Evolutionary conservation across 2,888 invertebrate species (phyloP), one percentile per base, ranked within the genome.

Genomic region (Pocota personata): DNA sequence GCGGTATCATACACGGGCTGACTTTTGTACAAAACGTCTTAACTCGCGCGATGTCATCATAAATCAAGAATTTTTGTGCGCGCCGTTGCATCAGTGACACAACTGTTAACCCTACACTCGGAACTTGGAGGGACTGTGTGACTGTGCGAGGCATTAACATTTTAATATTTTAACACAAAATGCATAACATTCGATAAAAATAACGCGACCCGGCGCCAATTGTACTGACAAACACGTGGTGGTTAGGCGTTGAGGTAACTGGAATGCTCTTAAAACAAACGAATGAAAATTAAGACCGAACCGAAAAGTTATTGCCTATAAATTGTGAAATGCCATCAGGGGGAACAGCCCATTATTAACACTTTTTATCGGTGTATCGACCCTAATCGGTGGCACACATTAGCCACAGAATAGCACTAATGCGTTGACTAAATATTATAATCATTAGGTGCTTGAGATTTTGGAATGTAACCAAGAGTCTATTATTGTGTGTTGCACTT

Each of bases 301-400:
- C 76, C 76, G 79, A 60, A 77, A 82, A 86, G 76, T 86, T 86
- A 86, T 86, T 86, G 86, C 82, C 86, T 76, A 86, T 86, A 86
- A 86, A 86, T 86, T 86, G 55, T 55, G 55, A 72, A 86, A 86
- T 86, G 37, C 76, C 72, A 46, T 55, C 66, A 66, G 48, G 71
- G 72, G 76, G 64, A 72, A 60, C 66, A 77, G 66, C 21, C 76
- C 72, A 72, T 86, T 86, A 86, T 86, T 86, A 86, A 86, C 86
- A 86, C 86, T 86, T 86, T 86, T 86, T 86, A 82, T 86, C 86
- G 82, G 66, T 43, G 60, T 80, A 80, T 86, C 82, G 72, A 72
- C 80, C 79, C 80, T 86, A 86, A 86, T 82, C 82, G 86, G 82
- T 82, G 84, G 67, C 86, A 72, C 82, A 82, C 77, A 86, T 82